Evolutionary conservation across 2,888 invertebrate species (phyloP).

Genomic region (Heteromurus nitidus): DNA sequence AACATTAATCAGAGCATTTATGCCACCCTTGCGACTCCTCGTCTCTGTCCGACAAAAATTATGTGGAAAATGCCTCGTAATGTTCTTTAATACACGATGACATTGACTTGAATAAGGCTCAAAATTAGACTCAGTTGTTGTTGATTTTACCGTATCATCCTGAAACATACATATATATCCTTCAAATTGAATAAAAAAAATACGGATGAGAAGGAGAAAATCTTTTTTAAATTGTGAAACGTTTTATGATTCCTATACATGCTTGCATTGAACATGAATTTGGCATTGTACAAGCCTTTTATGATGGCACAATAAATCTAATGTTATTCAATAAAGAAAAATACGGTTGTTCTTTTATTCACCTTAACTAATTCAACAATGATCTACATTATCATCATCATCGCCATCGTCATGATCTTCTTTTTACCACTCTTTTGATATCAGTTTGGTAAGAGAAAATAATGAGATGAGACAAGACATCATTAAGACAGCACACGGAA

Average conservation of each 20-base stretch:
- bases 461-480: conserved; percentile 64
- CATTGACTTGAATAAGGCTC: conserved; percentile 66
- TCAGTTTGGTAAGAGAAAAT: conserved; percentile 36
- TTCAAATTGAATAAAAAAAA: conserved; percentile 62
- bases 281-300: conserved; percentile 57
- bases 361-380: conserved; percentile 62
- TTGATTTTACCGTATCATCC: conserved; percentile 65
- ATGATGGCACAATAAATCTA: conserved; percentile 48
- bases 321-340: conserved; percentile 57
- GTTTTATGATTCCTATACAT: conserved; percentile 17
- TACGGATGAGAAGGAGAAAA: conserved; percentile 54
- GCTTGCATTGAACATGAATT: background rate
- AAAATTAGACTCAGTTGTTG: conserved; percentile 69
- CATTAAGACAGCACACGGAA: conserved; percentile 61
- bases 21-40: conserved; percentile 49
- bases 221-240: conserved; percentile 28
- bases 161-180: conserved; percentile 50
- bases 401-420: background rate
- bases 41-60: background rate
- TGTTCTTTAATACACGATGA: conserved; percentile 60
- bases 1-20: conserved; percentile 61
- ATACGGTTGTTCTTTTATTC: conserved; percentile 60
- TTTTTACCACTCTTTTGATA: conserved; percentile 15
- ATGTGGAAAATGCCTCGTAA: conserved; percentile 57
- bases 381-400: conserved; percentile 60